A percentile compares a stretch with the other conserved stretches of the same genome.
Conservation (phyloP, 37 sponge, comb jelly and placozoan genomes). For the Cliona cf. orientalis region DNA sequence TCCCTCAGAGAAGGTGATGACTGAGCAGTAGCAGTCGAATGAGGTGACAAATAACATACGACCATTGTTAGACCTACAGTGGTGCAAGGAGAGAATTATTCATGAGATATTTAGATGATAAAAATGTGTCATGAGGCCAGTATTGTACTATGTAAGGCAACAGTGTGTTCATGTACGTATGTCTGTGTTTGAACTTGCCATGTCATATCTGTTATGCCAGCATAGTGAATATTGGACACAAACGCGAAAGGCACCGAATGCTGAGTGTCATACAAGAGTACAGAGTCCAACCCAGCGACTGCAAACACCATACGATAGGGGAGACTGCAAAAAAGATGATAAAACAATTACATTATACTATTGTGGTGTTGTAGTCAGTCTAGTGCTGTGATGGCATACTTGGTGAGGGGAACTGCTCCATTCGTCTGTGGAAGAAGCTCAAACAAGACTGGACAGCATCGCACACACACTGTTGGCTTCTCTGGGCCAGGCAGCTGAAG, state of each 20-base stretch:
- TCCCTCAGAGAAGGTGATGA: slow-evolving; percentile 77
- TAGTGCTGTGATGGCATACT: not conserved
- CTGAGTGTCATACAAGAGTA: slow-evolving; percentile 94
- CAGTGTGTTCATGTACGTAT: not conserved
- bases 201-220: slow-evolving; percentile 91
- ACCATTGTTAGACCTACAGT: slow-evolving; percentile 91
- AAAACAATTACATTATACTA: slow-evolving; percentile 8
- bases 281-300: slow-evolving; percentile 85
- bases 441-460: slow-evolving; percentile 85
- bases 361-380: not conserved
- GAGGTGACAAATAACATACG: slow-evolving; percentile 78
- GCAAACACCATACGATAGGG: slow-evolving; percentile 96
- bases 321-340: slow-evolving; percentile 59
- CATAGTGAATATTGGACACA: slow-evolving; percentile 92
- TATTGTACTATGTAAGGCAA: not conserved
- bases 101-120: not conserved
- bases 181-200: slow-evolving; percentile 65
- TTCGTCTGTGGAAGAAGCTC: slow-evolving; percentile 35
- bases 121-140: too few relatives aligned
- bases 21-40: slow-evolving; percentile 93
- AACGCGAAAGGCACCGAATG: slow-evolving; percentile 77
- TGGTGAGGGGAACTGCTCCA: slow-evolving; percentile 1
- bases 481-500: slow-evolving; percentile 83
- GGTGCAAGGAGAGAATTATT: not conserved
- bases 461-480: slow-evolving; percentile 84